Percentiles rank a stretch among this genome's conserved stretches.
Evolutionary conservation across 2,888 invertebrate species (phyloP).

Genomic region (Eupithecia dodoneata): DNA sequence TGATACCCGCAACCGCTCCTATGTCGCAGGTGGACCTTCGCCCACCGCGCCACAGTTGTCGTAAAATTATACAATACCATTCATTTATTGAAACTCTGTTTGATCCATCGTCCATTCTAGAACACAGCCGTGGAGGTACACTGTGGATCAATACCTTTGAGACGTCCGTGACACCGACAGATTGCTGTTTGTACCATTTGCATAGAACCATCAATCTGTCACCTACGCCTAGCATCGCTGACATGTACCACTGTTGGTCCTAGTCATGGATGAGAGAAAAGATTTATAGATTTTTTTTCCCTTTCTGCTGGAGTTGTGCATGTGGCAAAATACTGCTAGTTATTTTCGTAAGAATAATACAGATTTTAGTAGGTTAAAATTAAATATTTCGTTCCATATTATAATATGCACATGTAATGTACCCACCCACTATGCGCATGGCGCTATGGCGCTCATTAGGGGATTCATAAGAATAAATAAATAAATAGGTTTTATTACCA

Average conservation of each 20-base stretch:
- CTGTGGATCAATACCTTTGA: not conserved
- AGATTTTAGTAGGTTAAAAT: not conserved
- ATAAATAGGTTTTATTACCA: too few species aligned
- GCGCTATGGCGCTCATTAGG: too few species aligned
- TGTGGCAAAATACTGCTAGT: not conserved
- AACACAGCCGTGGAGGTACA: not conserved
- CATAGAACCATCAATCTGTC: slow-evolving; percentile 12
- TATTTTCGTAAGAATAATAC: not conserved
- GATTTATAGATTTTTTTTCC: not conserved
- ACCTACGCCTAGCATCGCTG: not conserved
- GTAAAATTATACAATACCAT: not conserved
- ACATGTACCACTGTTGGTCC: not conserved
- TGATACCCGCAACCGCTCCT: too few species aligned
- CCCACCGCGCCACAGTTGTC: too few species aligned
- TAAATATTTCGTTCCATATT: too few species aligned
- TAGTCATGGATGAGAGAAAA: not conserved
- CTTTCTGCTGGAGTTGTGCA: not conserved
- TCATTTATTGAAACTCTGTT: not conserved
- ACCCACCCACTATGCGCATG: too few species aligned
- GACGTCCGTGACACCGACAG: not conserved
- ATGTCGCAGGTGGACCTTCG: too few species aligned
- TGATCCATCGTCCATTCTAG: not conserved
- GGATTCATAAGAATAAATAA: too few species aligned
- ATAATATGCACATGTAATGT: too few species aligned
- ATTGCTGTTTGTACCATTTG: slow-evolving; percentile 10